phyloP scores from a whole-genome alignment of 2,113 vertebrate species.

The Vireo altiloquus region DNA sequence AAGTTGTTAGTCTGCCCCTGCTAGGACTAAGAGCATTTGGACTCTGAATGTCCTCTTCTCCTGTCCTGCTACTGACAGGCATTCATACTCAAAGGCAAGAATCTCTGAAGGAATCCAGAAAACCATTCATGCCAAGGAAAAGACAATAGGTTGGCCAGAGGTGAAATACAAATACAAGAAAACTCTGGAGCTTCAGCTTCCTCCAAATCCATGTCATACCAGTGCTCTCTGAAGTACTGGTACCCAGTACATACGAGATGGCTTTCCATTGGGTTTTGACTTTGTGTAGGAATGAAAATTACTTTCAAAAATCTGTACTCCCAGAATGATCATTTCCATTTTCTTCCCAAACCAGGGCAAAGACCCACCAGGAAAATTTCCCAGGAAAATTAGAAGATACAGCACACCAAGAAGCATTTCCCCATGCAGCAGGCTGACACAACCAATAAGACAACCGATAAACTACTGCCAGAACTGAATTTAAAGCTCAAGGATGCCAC shows the following conservation, averaged over 20 bases:
- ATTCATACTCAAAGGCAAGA: not conserved
- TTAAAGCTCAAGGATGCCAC: not conserved
- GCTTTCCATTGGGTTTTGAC: not conserved
- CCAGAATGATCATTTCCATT: not conserved
- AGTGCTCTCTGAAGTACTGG: not conserved
- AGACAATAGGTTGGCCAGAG: not conserved
- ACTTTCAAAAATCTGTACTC: not conserved
- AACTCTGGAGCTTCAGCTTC: not conserved
- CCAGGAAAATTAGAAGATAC: not conserved
- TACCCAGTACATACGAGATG: not conserved
- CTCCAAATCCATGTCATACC: not conserved
- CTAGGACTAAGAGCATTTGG: not conserved
- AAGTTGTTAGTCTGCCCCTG: not conserved
- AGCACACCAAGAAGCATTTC: not conserved
- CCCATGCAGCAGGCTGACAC: not conserved
- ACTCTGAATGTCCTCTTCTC: not conserved
- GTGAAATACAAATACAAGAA: not conserved
- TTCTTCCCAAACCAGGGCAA: not conserved
- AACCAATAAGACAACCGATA: not conserved
- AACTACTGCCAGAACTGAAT: not conserved
- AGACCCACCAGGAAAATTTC: not conserved
- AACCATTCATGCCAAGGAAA: not conserved
- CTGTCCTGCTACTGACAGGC: not conserved
- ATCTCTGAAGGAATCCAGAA: not conserved
- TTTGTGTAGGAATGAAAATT: not conserved